phyloP scores from a whole-genome alignment of 2,797 vertebrate genomes.

The Rhinatrema bivittatum region DNA sequence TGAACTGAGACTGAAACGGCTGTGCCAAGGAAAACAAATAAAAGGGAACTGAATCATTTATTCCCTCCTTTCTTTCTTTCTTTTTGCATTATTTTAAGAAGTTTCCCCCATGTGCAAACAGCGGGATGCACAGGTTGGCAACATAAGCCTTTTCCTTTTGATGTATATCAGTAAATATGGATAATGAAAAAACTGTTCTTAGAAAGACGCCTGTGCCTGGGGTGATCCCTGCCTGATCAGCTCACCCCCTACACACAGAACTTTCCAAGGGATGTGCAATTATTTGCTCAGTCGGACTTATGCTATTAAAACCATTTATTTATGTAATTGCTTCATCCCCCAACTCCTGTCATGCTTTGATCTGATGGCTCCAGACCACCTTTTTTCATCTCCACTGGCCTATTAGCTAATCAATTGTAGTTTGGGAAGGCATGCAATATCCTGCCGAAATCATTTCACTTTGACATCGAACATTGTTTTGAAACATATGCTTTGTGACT shows the following conservation, averaged over 20 bases:
- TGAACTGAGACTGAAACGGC: too few relatives aligned
- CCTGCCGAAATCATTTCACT: slow-evolving; percentile 58
- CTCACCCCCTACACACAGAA: slow-evolving; percentile 43
- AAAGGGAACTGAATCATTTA: too few relatives aligned
- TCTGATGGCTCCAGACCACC: slow-evolving; percentile 50
- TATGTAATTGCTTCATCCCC: slow-evolving; percentile 67
- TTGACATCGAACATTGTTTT: slow-evolving; percentile 56
- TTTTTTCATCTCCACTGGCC: slow-evolving; percentile 54
- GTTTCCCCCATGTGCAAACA: slow-evolving; percentile 39
- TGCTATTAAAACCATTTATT: slow-evolving; percentile 76
- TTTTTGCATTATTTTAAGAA: slow-evolving; percentile 28
- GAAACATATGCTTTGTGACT: too few relatives aligned
- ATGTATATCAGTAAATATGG: slow-evolving; percentile 50
- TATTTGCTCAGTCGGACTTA: slow-evolving; percentile 72
- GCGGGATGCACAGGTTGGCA: slow-evolving; percentile 39
- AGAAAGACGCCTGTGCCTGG: slow-evolving; percentile 57
- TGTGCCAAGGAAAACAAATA: too few relatives aligned
- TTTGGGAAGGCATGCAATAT: slow-evolving; percentile 56
- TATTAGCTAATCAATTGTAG: slow-evolving; percentile 53
- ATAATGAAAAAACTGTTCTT: slow-evolving; percentile 57
- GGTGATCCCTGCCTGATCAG: slow-evolving; percentile 57
- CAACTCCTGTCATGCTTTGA: slow-evolving; percentile 64
- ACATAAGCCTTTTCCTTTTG: slow-evolving; percentile 33
- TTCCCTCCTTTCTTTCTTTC: too few relatives aligned
- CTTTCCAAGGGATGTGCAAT: slow-evolving; percentile 64